These are phyloP conservation scores for Hydropsyche betteni DNA, from an alignment of 2,888 invertebrate genomes.

Conservation along the genomic window DNA sequence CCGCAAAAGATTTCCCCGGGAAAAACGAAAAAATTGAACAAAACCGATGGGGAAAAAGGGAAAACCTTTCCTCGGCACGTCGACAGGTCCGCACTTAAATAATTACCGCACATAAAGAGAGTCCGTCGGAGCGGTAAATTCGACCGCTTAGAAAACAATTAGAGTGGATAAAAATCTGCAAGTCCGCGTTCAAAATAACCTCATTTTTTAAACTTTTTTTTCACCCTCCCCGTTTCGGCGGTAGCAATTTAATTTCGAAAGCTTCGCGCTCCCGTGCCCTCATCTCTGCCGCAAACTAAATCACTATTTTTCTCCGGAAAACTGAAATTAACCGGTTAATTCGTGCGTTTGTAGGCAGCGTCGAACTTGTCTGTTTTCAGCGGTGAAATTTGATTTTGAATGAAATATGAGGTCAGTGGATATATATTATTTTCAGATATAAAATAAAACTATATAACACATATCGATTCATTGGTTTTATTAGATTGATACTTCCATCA, in stretches of 20 bases:
- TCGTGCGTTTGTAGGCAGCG: too few species aligned
- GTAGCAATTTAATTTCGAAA: constrained; percentile 19
- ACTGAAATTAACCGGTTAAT: background rate
- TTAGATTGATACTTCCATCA: too few species aligned
- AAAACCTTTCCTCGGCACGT: constrained; percentile 49
- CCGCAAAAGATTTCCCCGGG: constrained; percentile 37
- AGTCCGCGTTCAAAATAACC: constrained; percentile 50
- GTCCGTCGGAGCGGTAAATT: constrained; percentile 50
- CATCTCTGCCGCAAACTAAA: background rate
- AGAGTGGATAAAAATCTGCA: constrained; percentile 52
- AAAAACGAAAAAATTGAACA: constrained; percentile 11
- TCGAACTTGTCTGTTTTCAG: too few species aligned
- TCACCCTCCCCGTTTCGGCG: constrained; percentile 28
- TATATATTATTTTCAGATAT: too few species aligned
- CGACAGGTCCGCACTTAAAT: constrained; percentile 51
- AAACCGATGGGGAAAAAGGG: background rate
- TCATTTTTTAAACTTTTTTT: constrained; percentile 49
- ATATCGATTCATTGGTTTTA: too few species aligned
- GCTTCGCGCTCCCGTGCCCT: too few species aligned
- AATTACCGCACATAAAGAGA: constrained; percentile 50
- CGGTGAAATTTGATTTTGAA: too few species aligned
- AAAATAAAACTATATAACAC: too few species aligned
- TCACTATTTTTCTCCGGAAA: background rate
- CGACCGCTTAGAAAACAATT: constrained; percentile 51
- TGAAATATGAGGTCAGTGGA: too few species aligned